Base-by-base conservation (phyloP, 1,140 invertebrate genomes). In the Lanistes nyassanus region DNA sequence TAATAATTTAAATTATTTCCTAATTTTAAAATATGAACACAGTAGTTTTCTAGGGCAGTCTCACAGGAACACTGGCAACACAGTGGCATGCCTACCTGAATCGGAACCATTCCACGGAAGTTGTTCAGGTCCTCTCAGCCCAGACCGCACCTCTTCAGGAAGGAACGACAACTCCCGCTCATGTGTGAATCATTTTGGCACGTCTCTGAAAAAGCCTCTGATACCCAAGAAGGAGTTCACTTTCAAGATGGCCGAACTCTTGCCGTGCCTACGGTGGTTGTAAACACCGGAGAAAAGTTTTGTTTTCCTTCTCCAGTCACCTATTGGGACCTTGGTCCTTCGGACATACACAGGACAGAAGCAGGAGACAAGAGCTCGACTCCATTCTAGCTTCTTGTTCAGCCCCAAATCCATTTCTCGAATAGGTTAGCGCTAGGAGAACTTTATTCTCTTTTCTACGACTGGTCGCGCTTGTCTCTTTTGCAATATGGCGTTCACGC, bases 361-460 rank as follows among this genome's bases (percentile, higher is more conserved):
- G 56, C 56, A 60, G 56, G 56, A n/a, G n/a, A 60, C n/a, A 9
- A 60, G 13, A 11, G 23, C 29, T 31, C 56, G 56, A 31, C n/a
- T 60, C 56, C 56, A 60, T 60, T 60, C 29, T 23, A 23, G n/a
- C 13, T 60, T 60, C 23, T 60, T 60, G 56, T 23, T 60, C 56
- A 60, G 29, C 56, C 13, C 1, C 13, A 60, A 60, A n/a, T 31
- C 23, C 56, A 60, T 60, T 31, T 23, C 6, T 31, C 56, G 19
- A 47, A 47, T 60, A n/a, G 56, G 56, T 31, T 60, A 60, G n/a
- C 13, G 9, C n/a, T n/a, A 23, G n/a, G 56, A n/a, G 23, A 26
- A 26, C 29, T 23, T 60, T 3, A 26, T 31, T 31, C 29, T 60
- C 56, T 60, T 26, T 60, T 60, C 56, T 60, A n/a, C 23, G 29